Evolutionary conservation across 1,140 invertebrate genomes (phyloP).

Genomic region (Thaumetopoea pityocampa): DNA sequence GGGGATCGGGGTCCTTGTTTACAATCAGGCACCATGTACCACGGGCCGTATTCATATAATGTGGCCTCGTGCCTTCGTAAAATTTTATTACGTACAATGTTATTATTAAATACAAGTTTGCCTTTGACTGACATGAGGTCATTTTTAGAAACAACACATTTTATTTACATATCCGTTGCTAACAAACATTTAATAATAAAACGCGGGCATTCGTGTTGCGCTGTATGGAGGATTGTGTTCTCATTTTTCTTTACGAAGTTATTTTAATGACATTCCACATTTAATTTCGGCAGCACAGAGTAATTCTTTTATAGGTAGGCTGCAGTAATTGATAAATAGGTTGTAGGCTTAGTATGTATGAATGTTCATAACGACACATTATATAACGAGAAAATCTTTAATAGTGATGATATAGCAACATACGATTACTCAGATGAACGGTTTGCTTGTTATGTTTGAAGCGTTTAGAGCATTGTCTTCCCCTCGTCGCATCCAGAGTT

Average conservation of each 20-base stretch:
- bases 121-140: conserved; percentile 21
- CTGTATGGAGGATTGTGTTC: too few relatives aligned
- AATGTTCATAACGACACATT: too few relatives aligned
- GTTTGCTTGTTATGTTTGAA: conserved; percentile 63
- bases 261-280: too few relatives aligned
- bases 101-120: conserved; percentile 23
- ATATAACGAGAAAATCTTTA: background rate
- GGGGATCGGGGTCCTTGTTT: conserved; percentile 8
- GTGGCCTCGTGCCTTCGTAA: conserved; percentile 28
- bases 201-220: background rate
- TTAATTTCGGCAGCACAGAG: too few relatives aligned
- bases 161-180: conserved; percentile 2
- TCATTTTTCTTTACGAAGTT: too few relatives aligned
- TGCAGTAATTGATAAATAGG: too few relatives aligned
- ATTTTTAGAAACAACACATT: conserved; percentile 16
- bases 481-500: conserved; percentile 52
- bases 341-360: too few relatives aligned
- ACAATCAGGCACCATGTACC: conserved; percentile 11
- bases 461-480: too few relatives aligned
- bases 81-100: conserved; percentile 28
- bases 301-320: too few relatives aligned
- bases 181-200: conserved; percentile 1
- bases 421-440: conserved; percentile 53
- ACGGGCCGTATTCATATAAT: conserved; percentile 20
- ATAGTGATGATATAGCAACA: conserved; percentile 22